Base-by-base conservation (phyloP, 2,797 vertebrate genomes). In the Melanogrammus aeglefinus region DNA sequence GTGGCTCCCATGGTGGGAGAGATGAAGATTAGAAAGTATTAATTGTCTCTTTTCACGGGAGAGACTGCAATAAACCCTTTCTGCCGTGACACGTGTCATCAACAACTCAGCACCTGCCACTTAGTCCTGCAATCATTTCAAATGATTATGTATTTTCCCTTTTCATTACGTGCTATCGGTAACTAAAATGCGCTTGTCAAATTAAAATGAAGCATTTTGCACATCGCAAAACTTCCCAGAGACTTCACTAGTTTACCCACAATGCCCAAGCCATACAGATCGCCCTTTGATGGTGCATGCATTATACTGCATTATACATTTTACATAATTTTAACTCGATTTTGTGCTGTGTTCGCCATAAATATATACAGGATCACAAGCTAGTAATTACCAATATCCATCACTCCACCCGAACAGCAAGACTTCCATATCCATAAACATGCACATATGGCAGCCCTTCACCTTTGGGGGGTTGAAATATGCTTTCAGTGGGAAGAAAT, bases 401-500 rank as follows among this genome's bases (percentile, higher is more conserved):
- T 86, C 85, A 85, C 66, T 82, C 41, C 82, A 77, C 82, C 82
- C 74, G 80, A 82, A 85, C 82, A 85, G 80, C 79, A 77, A 70
- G 35, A 76, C 85, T 83, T 76, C 78, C 79, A 41, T 80, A 88
- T 88, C 84, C 90, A 91, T 92, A 92, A 92, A 90, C 86, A 88
- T 89, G 86, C 82, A 77, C 92, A 92, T 92, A 93, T 93, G 90
- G 89, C 76, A 12, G 72, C 77, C 36, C 47, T 21, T 74, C 84
- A 88, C 89, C 91, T 89, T 89, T 78, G 36, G 88, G 91, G 88
- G 91, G 89, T 90, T 81, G 82, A 88, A 86, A 86, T 90, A 91
- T 86, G 89, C 90, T 92, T 93, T 90, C 82, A 88, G 89, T 90
- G 89, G 81, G 81, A 87, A 85, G 86, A 79, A 90, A 92, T 92